These are phyloP conservation scores for Heliconius cydno DNA, from an alignment of 2,888 invertebrate species.

Conservation along the genomic window DNA sequence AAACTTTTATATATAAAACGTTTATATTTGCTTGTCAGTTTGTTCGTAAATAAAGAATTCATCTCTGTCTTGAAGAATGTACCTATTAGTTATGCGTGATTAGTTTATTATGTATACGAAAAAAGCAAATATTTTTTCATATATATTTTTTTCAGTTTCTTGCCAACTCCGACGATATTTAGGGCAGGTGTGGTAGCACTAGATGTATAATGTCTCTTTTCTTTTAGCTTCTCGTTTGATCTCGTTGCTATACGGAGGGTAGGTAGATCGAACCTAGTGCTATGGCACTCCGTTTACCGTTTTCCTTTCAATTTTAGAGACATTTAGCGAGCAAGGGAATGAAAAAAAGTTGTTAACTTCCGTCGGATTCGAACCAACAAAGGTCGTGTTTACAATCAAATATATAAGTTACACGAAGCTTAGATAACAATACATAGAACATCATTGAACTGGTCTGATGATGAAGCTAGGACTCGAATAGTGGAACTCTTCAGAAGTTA, in stretches of 20 bases:
- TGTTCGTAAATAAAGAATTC: conserved; percentile 15
- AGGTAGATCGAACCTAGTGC: too few relatives aligned
- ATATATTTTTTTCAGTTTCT: conserved; percentile 15
- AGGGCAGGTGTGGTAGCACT: neutral
- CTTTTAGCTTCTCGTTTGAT: neutral
- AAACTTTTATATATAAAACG: conserved; percentile 26
- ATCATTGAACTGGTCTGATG: too few relatives aligned
- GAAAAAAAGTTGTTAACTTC: too few relatives aligned
- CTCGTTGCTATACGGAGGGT: too few relatives aligned
- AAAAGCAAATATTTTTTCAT: neutral
- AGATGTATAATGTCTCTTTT: neutral
- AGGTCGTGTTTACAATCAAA: too few relatives aligned
- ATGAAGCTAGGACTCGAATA: too few relatives aligned
- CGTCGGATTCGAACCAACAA: too few relatives aligned
- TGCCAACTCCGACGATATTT: conserved; percentile 6
- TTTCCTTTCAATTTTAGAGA: neutral
- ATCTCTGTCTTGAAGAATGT: conserved; percentile 39
- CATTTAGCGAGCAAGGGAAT: neutral
- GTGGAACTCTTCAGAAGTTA: too few relatives aligned
- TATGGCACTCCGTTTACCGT: too few relatives aligned
- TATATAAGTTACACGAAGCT: too few relatives aligned
- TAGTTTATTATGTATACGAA: conserved; percentile 39
- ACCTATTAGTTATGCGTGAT: conserved; percentile 41
- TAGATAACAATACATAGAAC: too few relatives aligned
- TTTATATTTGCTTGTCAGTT: conserved; percentile 18